These are phyloP conservation scores for Cuniculus paca DNA, from an alignment of 2,797 vertebrate genomes.

Conservation along the genomic window DNA sequence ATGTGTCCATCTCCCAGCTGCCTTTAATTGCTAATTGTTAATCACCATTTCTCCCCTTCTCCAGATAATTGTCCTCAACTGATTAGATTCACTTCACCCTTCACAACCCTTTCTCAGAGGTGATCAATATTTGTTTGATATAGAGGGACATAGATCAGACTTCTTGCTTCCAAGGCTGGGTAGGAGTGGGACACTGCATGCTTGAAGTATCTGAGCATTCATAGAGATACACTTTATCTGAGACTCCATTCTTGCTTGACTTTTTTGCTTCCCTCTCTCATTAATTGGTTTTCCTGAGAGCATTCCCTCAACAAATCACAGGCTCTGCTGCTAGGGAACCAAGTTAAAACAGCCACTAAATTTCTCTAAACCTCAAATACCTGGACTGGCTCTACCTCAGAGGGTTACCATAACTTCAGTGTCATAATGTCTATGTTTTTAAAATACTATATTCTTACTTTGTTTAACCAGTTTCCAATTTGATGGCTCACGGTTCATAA, in stretches of 20 bases:
- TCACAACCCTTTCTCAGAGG: background rate
- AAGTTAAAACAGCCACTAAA: background rate
- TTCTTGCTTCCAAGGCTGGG: background rate
- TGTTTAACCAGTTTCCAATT: slow-evolving; percentile 18
- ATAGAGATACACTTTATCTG: background rate
- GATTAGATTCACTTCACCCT: background rate
- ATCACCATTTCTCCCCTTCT: background rate
- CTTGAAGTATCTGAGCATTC: background rate
- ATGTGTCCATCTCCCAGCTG: background rate
- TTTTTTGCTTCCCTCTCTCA: background rate
- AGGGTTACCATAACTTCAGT: background rate
- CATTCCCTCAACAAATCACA: background rate
- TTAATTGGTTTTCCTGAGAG: background rate
- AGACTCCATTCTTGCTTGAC: background rate
- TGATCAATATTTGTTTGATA: background rate
- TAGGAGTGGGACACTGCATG: background rate
- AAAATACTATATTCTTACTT: slow-evolving; percentile 15
- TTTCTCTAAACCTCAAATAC: slow-evolving; percentile 27
- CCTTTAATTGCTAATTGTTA: background rate
- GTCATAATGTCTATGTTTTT: background rate
- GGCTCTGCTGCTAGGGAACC: slow-evolving; percentile 5
- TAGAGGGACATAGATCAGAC: background rate
- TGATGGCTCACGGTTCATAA: background rate
- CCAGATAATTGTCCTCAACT: background rate
- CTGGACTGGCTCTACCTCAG: background rate